Evolutionary conservation across 2,888 invertebrate genomes (phyloP).

Genomic region (Agriopis marginaria): DNA sequence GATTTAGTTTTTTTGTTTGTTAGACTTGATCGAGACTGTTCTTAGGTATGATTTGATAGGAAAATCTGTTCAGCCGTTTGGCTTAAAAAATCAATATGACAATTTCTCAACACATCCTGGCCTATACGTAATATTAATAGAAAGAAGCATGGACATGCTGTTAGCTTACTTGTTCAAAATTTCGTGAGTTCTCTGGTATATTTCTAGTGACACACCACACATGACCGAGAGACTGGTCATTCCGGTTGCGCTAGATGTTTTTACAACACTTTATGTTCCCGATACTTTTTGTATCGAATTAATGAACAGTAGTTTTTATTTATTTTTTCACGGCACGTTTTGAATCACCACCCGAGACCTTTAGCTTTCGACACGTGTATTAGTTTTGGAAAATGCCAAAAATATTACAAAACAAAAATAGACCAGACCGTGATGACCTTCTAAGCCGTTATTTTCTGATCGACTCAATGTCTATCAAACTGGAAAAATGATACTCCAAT

Average conservation of each 20-base stretch:
- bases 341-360: constrained; percentile 5
- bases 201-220: constrained; percentile 17
- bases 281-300: constrained; percentile 24
- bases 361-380: constrained; percentile 7
- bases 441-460: constrained; percentile 21
- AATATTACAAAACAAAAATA: constrained; percentile 10
- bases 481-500: constrained; percentile 10
- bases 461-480: constrained; percentile 22
- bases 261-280: constrained; percentile 14
- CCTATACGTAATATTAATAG: no score
- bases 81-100: no score
- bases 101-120: no score
- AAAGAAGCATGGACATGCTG: background rate
- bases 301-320: constrained; percentile 23
- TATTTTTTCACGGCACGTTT: constrained; percentile 5
- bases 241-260: constrained; percentile 23
- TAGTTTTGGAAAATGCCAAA: background rate
- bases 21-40: no score
- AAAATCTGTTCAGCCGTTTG: no score
- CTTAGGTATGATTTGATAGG: no score
- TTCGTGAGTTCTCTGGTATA: background rate
- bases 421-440: background rate
- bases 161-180: constrained; percentile 8
- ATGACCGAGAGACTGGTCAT: constrained; percentile 18
- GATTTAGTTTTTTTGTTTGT: no score